A percentile compares a stretch with the other conserved stretches of the same genome.
Evolutionary conservation across 2,888 invertebrate genomes (phyloP).

Genomic region (Lasioglossum lativentre): DNA sequence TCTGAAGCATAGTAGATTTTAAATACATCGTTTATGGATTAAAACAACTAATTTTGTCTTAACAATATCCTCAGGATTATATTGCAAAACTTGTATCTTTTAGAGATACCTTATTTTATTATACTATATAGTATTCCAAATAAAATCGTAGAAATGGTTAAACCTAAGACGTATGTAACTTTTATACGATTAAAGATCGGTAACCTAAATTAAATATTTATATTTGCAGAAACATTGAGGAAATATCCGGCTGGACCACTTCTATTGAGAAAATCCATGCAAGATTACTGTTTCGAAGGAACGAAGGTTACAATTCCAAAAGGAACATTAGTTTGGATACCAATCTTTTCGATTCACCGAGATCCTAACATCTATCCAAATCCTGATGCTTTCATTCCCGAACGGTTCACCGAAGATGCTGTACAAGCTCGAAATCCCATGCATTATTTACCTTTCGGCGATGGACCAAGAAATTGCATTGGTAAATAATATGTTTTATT

Average conservation of each 20-base stretch:
- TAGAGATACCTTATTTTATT: background rate
- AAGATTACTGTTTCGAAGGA: constrained; percentile 70
- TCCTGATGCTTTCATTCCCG: constrained; percentile 78
- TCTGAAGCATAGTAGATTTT: background rate
- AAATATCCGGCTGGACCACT: constrained; percentile 83
- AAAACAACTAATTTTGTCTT: background rate
- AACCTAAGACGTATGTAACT: background rate
- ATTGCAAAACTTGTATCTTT: background rate
- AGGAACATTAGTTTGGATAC: constrained; percentile 67
- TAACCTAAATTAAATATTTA: background rate
- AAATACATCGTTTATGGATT: too few species aligned
- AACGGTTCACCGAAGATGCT: constrained; percentile 74
- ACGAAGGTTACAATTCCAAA: constrained; percentile 73
- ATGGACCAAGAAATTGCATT: constrained; percentile 81
- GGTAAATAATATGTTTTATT: constrained; percentile 64
- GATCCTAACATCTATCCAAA: constrained; percentile 75
- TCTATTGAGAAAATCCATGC: constrained; percentile 76
- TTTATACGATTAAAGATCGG: background rate
- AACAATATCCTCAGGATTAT: background rate
- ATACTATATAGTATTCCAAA: background rate
- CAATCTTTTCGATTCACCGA: constrained; percentile 71
- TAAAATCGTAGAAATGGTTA: background rate
- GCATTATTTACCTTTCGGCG: constrained; percentile 78
- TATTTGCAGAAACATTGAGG: constrained; percentile 83
- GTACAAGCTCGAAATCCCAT: constrained; percentile 71